These are phyloP conservation scores for Nymphicus hollandicus DNA, from an alignment of 2,113 vertebrate genomes.

Conservation along the genomic window DNA sequence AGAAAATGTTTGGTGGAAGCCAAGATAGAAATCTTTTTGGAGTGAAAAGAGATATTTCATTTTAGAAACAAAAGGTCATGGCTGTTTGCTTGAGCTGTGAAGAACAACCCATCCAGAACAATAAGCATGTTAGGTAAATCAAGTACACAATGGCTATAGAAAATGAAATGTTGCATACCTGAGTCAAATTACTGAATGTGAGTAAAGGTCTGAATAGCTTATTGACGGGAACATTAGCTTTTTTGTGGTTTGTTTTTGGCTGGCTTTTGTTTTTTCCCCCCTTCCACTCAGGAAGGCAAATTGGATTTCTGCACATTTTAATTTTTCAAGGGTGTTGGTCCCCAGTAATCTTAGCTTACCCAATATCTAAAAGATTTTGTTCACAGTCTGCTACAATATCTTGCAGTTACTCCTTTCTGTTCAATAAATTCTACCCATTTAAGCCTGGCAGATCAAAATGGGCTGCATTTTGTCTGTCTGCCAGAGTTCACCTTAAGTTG, in stretches of 20 bases:
- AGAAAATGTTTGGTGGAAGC: neutral
- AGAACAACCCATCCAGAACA: neutral
- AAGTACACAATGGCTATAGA: neutral
- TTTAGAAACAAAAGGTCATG: neutral
- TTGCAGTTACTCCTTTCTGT: neutral
- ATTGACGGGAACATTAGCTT: neutral
- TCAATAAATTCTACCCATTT: neutral
- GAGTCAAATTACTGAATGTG: neutral
- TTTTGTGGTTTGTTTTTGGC: neutral
- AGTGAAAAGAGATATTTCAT: neutral
- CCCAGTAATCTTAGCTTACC: neutral
- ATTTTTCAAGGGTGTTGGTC: neutral
- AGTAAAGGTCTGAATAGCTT: neutral
- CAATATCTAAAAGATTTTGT: neutral
- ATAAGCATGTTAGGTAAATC: neutral
- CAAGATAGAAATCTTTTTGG: neutral
- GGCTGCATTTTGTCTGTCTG: neutral
- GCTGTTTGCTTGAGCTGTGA: neutral
- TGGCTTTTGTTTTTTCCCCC: accelerated
- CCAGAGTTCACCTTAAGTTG: neutral
- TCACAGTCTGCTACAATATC: neutral
- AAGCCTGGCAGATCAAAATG: neutral
- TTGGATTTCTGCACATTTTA: neutral
- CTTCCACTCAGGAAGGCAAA: neutral
- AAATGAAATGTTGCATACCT: neutral